Conservation (phyloP, 37 sponge, comb jelly and placozoan species). For the Cliona cf. orientalis region DNA sequence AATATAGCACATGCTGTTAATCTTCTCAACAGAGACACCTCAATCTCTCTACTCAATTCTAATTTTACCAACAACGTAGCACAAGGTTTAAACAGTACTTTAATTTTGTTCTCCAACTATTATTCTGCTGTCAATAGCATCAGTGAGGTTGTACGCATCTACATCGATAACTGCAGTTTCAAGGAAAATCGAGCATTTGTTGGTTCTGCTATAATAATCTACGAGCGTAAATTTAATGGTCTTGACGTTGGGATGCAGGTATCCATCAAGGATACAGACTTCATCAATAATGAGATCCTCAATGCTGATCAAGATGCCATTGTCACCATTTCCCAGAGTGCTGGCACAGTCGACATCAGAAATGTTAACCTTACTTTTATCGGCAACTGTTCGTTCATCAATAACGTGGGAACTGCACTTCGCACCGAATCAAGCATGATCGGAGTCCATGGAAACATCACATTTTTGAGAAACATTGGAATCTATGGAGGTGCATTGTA, state of each 20-base stretch:
- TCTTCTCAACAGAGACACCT: not conserved
- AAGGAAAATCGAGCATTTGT: not conserved
- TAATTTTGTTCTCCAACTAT: not conserved
- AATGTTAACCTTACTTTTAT: constrained; percentile 7
- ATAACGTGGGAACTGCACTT: constrained; percentile 24
- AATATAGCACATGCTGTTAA: not conserved
- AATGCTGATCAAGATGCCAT: not conserved
- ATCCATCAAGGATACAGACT: not conserved
- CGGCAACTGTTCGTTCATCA: constrained; percentile 5
- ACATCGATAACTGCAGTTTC: constrained; percentile 12
- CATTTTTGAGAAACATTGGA: constrained; percentile 18
- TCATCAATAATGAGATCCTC: constrained; percentile 1
- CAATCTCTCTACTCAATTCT: not conserved
- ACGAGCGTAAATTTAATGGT: constrained; percentile 11
- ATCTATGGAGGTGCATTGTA: constrained; percentile 36
- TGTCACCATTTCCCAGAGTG: not conserved
- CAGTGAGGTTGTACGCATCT: not conserved
- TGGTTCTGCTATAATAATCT: not conserved
- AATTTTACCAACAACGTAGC: constrained; percentile 18
- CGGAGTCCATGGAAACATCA: constrained; percentile 18
- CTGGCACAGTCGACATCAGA: not conserved
- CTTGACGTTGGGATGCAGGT: constrained; percentile 5
- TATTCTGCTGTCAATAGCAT: not conserved
- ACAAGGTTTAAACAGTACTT: not conserved
- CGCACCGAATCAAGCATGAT: not conserved